Percentiles rank a stretch among this genome's conserved stretches.
Evolutionary conservation across 2,888 invertebrate genomes (phyloP).

Genomic region (Acrocera orbiculus): DNA sequence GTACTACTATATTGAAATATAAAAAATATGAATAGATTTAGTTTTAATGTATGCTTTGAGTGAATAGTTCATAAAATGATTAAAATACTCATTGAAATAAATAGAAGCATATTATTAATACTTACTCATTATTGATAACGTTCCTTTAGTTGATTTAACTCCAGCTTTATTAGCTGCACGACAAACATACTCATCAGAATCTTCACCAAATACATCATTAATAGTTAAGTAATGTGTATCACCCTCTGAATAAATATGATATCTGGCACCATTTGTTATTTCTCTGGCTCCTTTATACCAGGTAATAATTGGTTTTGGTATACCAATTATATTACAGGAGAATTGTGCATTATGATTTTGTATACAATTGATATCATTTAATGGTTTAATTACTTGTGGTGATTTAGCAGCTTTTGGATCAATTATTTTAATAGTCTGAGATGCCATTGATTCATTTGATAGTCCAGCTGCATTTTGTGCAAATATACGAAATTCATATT

Average conservation of each 20-base stretch:
- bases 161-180: slow-evolving; percentile 91
- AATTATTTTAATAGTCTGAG: slow-evolving; percentile 75
- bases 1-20: no score
- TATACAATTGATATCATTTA: slow-evolving; percentile 73
- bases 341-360: slow-evolving; percentile 93
- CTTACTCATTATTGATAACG: slow-evolving; percentile 91
- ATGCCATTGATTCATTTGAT: slow-evolving; percentile 72
- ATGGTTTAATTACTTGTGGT: slow-evolving; percentile 73
- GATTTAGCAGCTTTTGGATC: slow-evolving; percentile 86
- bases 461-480: slow-evolving; percentile 92
- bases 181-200: slow-evolving; percentile 95
- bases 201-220: slow-evolving; percentile 89
- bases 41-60: no score
- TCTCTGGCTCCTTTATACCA: slow-evolving; percentile 99
- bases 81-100: slow-evolving; percentile 3
- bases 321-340: slow-evolving; percentile 76
- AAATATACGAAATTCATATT: slow-evolving; percentile 94
- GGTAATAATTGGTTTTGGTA: slow-evolving; percentile 73
- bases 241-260: slow-evolving; percentile 83
- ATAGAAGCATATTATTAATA: slow-evolving; percentile 14
- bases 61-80: no score
- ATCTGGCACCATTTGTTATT: slow-evolving; percentile 78
- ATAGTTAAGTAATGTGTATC: slow-evolving; percentile 76
- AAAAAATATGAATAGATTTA: no score
- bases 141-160: slow-evolving; percentile 85